Evolutionary conservation across 2,797 vertebrate species (phyloP), one percentile per base, ranked within the genome.

Genomic region (Sebastes diploproa): DNA sequence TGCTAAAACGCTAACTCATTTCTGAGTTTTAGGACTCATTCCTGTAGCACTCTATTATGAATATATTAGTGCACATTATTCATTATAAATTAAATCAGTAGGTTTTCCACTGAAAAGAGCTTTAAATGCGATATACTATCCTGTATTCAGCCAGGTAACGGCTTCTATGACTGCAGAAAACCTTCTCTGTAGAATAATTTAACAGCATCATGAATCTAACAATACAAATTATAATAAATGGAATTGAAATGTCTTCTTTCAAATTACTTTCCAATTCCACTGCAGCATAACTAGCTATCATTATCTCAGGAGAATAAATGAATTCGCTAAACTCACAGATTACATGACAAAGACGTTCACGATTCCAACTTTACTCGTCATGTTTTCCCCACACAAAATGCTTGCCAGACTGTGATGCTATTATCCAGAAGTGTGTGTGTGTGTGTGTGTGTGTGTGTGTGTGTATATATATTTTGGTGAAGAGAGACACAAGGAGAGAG

Each of bases 401-500:
- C 20, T 62, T 25, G 69, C 34, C 69, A 8, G 50, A 68, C 10
- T 14, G 18, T 56, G 46, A 22, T 36, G 61, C 23, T 36, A 18
- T 68, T 56, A 59, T 58, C 60, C 52, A 58, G 36, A 23, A 74
- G 54, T 54, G 8, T 60, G 32, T 38, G 25, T 64, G 61, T 27
- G 25, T 27, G 25, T 25, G 25, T 25, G 25, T 25, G 6, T 30
- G 29, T 30, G 16, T 58, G 25, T 25, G 6, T 30, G 29, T 30
- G 16, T 58, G 4, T 77, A 54, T 81, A 18, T 59, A 10, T 78
- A 54, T 81, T 29, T 79, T 46, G 18, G 54, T 52, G 34, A 52
- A 36, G 42, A 76, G 16, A 81, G 74, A 80, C 42, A 66, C 30
- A 68, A 69, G 60, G 60, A 74, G 36, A 75, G 34, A 32, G 52